Evolutionary conservation across 2,113 vertebrate genomes (phyloP), one percentile per base, ranked within the genome.

Genomic region (Oncorhynchus clarkii): DNA sequence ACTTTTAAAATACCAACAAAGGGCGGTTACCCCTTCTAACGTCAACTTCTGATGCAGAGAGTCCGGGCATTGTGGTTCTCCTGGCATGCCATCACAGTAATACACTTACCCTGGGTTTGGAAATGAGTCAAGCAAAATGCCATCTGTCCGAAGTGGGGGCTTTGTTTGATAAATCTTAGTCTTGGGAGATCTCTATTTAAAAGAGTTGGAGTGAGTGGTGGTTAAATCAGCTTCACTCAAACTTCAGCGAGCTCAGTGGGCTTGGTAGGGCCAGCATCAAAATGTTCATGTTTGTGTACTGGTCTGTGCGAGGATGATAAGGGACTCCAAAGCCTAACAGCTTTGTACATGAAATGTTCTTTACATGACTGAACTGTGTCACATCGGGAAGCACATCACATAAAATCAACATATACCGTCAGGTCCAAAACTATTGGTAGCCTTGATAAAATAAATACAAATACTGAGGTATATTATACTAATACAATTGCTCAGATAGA

Each of bases 191-290:
- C 9, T 70, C 7, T 49, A 22, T 70, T 70, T 70, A 14, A n/a
- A 70, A 27, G 67, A 70, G 31, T 45, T 16, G 67, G 67, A 12
- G 39, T 39, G 39, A 39, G 39, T 14, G n/a, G 67, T 70, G 18
- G 13, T 70, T 39, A 48, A 49, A 49, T 70, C 68, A 49, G 68
- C 68, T 49, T 24, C 12, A 24, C 68, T 70, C 22, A 51, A 70
- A 70, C 49, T 45, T 70, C 68, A 70, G 8, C n/a, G 6, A 26
- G 39, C 68, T 70, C 24, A 70, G 68, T 70, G 39, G 68, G 13
- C 9, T 48, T 39, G 8, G 11, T n/a, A 49, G 68, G 45, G 7
- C 39, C n/a, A 14, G 45, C 13, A 5, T 22, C 22, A 22, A 64
- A 64, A 64, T 24, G 60, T 24, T 64, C 34, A 39, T 64, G 18